A percentile compares a stretch with the other conserved stretches of the same genome.
Conservation (phyloP, 2,888 invertebrate genomes). For the Lepidocyrtoides sp. region DNA sequence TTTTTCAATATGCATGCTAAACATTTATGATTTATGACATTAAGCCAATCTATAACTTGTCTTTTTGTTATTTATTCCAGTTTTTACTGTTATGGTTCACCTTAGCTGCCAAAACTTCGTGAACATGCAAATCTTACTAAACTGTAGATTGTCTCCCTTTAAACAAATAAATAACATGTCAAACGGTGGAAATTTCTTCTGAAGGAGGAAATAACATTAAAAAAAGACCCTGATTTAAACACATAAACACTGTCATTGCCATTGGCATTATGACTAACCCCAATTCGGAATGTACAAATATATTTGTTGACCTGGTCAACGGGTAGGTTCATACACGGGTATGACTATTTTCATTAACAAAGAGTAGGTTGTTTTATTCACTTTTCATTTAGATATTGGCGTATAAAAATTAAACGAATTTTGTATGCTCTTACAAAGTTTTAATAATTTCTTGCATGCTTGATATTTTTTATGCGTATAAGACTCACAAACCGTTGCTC, state of each 20-base stretch:
- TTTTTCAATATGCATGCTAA: neutral
- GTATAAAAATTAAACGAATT: too few species aligned
- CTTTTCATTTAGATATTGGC: too few species aligned
- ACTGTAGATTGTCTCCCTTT: neutral
- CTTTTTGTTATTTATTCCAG: conserved; percentile 12
- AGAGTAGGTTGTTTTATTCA: too few species aligned
- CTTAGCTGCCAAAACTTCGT: conserved; percentile 34
- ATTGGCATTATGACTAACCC: neutral
- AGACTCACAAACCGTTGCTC: too few species aligned
- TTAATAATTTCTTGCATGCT: too few species aligned
- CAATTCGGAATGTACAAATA: too few species aligned
- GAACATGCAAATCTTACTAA: neutral
- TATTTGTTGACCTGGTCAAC: too few species aligned
- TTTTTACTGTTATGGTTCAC: neutral
- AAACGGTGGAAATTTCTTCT: neutral
- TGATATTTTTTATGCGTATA: too few species aligned
- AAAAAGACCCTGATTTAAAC: neutral
- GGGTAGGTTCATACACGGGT: too few species aligned
- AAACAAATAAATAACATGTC: neutral
- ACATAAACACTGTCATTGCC: neutral
- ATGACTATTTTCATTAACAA: too few species aligned
- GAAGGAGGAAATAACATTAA: neutral
- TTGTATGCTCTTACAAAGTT: too few species aligned
- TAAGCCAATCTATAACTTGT: neutral
- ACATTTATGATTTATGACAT: conserved; percentile 19